Conservation (phyloP, 2,888 invertebrate species). For the Seira musarum region DNA sequence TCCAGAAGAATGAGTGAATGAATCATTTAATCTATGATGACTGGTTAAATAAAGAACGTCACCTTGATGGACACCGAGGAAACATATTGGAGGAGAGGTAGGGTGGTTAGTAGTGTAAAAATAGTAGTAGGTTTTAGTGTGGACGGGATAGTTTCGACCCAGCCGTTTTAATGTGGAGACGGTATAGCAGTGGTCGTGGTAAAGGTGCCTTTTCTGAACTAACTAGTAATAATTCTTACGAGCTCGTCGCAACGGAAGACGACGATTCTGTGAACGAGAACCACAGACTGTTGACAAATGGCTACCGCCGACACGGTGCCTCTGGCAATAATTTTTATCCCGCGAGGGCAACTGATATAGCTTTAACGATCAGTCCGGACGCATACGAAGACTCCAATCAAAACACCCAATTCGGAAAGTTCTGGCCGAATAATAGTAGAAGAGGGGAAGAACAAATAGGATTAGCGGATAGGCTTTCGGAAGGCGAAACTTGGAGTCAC, state of each 20-base stretch:
- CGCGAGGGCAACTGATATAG: slow-evolving; percentile 37
- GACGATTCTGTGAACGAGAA: slow-evolving; percentile 57
- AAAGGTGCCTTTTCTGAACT: slow-evolving; percentile 56
- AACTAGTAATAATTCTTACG: slow-evolving; percentile 50
- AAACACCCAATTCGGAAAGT: slow-evolving; percentile 23
- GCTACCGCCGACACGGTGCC: slow-evolving; percentile 39
- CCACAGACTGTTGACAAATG: slow-evolving; percentile 49
- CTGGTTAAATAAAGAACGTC: neutral
- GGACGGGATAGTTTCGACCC: neutral
- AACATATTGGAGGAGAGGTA: neutral
- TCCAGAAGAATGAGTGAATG: neutral
- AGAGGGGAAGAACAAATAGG: neutral
- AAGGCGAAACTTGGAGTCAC: slow-evolving; percentile 41
- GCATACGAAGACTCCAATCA: slow-evolving; percentile 41
- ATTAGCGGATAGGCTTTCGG: slow-evolving; percentile 6
- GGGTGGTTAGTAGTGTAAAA: neutral
- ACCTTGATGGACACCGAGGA: slow-evolving; percentile 23
- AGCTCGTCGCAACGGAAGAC: slow-evolving; percentile 50
- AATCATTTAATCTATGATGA: neutral
- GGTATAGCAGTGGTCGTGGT: slow-evolving; percentile 48
- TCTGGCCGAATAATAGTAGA: neutral
- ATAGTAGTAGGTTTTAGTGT: neutral
- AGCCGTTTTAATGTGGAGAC: slow-evolving; percentile 63
- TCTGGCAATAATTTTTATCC: slow-evolving; percentile 43
- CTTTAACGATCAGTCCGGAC: slow-evolving; percentile 16